Conservation (phyloP, 2,888 invertebrate species). For the Phortica okadai region DNA sequence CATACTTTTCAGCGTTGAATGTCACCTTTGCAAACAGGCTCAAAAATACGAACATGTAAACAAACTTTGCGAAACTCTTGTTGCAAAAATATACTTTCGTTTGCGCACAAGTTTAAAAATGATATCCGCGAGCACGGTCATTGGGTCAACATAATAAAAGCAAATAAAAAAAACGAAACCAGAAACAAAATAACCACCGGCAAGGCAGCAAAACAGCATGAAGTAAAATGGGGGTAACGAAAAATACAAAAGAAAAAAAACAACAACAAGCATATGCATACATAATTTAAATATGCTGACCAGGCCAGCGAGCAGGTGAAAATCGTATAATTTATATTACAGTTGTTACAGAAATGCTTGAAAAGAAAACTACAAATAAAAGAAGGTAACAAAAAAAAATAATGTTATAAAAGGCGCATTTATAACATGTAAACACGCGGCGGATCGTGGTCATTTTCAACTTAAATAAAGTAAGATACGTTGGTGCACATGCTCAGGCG, state of each 20-base stretch:
- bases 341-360: background rate
- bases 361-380: conserved; percentile 1
- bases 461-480: background rate
- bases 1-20: conserved; percentile 1
- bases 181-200: background rate
- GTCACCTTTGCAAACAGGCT: background rate
- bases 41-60: background rate
- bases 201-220: background rate
- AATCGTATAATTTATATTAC: conserved; percentile 6
- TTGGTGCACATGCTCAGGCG: background rate
- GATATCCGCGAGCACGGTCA: conserved; percentile 14
- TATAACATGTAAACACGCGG: conserved; percentile 17
- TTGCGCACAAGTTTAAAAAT: background rate
- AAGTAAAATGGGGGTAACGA: background rate
- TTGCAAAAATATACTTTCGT: background rate
- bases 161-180: background rate
- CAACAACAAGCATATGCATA: background rate
- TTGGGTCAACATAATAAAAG: conserved; percentile 21
- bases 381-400: background rate
- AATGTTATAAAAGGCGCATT: background rate
- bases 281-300: background rate
- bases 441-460: conserved; percentile 17
- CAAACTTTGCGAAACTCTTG: background rate
- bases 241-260: background rate
- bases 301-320: background rate